phyloP scores from a whole-genome alignment of 37 sponge, comb jelly and placozoan genomes.

The Aplysina aerophoba region DNA sequence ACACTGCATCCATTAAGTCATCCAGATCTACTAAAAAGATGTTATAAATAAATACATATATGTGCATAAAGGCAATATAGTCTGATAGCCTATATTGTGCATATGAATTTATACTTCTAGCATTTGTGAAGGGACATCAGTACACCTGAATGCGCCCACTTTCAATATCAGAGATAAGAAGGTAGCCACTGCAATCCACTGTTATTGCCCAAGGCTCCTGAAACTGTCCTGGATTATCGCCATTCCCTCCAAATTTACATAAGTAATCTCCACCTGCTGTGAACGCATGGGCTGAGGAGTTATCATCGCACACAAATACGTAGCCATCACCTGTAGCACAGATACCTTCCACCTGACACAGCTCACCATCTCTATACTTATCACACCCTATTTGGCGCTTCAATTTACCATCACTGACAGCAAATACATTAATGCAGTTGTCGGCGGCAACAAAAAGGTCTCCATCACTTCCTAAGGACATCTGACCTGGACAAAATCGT shows the following conservation, averaged over 20 bases:
- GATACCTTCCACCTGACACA: constrained; percentile 16
- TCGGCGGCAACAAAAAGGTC: constrained; percentile 6
- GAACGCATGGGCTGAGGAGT: background rate
- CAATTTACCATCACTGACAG: background rate
- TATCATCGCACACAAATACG: constrained; percentile 4
- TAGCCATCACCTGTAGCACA: constrained; percentile 26
- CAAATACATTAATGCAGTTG: constrained; percentile 24
- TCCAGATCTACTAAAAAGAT: too few species aligned
- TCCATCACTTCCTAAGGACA: constrained; percentile 9
- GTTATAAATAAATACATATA: too few species aligned
- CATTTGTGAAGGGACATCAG: background rate
- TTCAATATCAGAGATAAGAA: background rate
- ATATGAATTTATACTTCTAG: background rate
- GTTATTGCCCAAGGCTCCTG: background rate
- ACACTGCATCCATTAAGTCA: too few species aligned
- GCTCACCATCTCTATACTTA: background rate
- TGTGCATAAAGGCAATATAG: too few species aligned
- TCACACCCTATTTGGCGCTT: constrained; percentile 10
- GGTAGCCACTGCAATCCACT: background rate
- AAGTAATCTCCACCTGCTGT: background rate
- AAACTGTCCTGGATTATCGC: background rate
- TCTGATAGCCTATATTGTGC: too few species aligned
- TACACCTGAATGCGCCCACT: background rate
- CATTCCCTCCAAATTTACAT: background rate
- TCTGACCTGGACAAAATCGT: background rate